phyloP scores from a whole-genome alignment of 2,888 invertebrate genomes.

The Amblyjoppa fuscipennis region DNA sequence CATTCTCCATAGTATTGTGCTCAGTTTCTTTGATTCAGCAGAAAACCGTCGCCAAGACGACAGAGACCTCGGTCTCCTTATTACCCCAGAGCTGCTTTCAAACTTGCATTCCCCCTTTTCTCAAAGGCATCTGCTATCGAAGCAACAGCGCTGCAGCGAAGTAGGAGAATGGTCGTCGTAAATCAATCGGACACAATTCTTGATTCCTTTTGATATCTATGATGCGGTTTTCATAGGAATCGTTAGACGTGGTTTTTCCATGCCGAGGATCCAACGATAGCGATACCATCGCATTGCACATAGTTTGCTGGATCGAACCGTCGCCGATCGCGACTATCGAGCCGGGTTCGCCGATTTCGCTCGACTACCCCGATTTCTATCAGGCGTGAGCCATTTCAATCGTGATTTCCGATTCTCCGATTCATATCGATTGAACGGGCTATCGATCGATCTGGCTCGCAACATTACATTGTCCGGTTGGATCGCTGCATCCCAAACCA shows the following conservation, averaged over 20 bases:
- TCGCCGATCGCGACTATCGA: slow-evolving; percentile 2
- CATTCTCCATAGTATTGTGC: slow-evolving; percentile 3
- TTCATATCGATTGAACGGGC: slow-evolving; percentile 39
- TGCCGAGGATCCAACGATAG: no score
- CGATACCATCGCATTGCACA: no score
- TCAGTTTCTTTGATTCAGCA: slow-evolving; percentile 45
- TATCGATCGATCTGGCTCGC: slow-evolving; percentile 38
- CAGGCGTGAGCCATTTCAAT: slow-evolving; percentile 53
- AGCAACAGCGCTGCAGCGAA: neutral
- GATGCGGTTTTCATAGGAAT: neutral
- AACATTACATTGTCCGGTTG: slow-evolving; percentile 46
- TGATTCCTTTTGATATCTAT: neutral
- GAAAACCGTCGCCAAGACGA: slow-evolving; percentile 28
- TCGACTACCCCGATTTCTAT: slow-evolving; percentile 46
- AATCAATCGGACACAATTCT: neutral
- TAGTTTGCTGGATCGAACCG: neutral
- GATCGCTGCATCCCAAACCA: slow-evolving; percentile 76
- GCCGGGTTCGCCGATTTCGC: slow-evolving; percentile 19
- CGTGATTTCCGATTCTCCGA: slow-evolving; percentile 33
- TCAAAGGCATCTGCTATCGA: neutral
- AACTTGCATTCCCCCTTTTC: neutral
- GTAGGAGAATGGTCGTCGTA: neutral
- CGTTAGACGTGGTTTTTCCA: neutral
- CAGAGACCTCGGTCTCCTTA: neutral
- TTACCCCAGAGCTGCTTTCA: neutral